A percentile compares a stretch with the other conserved stretches of the same genome.
Conservation (phyloP, 2,797 vertebrate genomes). For the Nannoperca obscura region DNA sequence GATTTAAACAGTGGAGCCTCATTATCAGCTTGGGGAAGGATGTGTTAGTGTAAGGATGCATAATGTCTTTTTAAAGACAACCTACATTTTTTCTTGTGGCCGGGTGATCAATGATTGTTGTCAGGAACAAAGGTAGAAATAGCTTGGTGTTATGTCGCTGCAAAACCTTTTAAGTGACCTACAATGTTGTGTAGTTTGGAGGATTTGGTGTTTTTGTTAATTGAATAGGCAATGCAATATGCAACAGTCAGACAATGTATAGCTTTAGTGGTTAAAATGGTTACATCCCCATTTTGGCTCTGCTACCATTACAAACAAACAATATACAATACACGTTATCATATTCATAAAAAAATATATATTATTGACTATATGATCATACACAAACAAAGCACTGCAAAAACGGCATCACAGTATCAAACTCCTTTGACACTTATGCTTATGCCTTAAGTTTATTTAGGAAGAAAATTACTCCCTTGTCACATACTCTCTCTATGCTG, state of each 20-base stretch:
- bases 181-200: neutral
- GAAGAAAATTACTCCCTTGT: neutral
- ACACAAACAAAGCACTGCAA: neutral
- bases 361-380: neutral
- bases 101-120: neutral
- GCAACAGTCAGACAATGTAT: neutral
- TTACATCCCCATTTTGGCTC: neutral
- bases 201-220: neutral
- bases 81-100: neutral
- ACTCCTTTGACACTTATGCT: neutral
- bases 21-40: neutral
- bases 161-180: neutral
- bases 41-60: too few species aligned
- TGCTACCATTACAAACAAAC: neutral
- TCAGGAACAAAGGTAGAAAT: neutral
- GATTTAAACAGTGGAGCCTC: neutral
- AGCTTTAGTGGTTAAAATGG: neutral
- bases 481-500: neutral
- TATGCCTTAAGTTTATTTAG: neutral
- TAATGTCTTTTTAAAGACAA: neutral
- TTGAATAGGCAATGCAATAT: neutral
- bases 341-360: neutral
- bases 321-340: too few species aligned
- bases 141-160: neutral
- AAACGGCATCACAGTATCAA: neutral